Evolutionary conservation across 1,140 invertebrate species (phyloP).

Genomic region (Nasonia longicornis): DNA sequence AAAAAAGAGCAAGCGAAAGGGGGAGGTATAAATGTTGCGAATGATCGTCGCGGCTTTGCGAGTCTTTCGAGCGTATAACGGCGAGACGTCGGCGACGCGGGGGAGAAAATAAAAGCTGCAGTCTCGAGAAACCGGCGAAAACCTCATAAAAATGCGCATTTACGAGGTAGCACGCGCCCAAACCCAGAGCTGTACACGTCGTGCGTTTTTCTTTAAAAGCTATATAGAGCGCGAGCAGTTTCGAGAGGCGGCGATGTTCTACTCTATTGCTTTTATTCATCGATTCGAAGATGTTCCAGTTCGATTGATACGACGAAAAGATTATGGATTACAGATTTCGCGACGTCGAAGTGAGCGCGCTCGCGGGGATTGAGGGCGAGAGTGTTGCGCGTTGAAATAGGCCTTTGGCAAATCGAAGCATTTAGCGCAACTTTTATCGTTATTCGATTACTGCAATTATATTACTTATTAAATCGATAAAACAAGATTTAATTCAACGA

Average conservation of each 20-base stretch:
- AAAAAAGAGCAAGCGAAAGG: not conserved
- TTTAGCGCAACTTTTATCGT: too few relatives aligned
- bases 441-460: too few relatives aligned
- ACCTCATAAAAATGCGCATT: slow-evolving; percentile 36
- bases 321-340: not conserved
- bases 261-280: slow-evolving; percentile 22
- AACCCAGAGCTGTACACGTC: not conserved
- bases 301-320: slow-evolving; percentile 16
- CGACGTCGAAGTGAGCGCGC: not conserved
- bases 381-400: too few relatives aligned
- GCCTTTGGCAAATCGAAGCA: too few relatives aligned
- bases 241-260: not conserved
- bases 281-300: slow-evolving; percentile 10
- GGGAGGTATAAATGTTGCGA: slow-evolving; percentile 11
- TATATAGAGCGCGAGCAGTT: not conserved
- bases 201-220: not conserved
- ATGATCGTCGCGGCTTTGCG: slow-evolving; percentile 8
- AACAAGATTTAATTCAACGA: too few relatives aligned
- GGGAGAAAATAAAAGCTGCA: slow-evolving; percentile 26
- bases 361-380: not conserved
- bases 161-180: not conserved
- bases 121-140: slow-evolving; percentile 3
- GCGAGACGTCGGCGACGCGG: not conserved
- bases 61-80: slow-evolving; percentile 22
- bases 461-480: too few relatives aligned